phyloP scores from a whole-genome alignment of 1,140 invertebrate species.

The Drosophila arawakana region DNA sequence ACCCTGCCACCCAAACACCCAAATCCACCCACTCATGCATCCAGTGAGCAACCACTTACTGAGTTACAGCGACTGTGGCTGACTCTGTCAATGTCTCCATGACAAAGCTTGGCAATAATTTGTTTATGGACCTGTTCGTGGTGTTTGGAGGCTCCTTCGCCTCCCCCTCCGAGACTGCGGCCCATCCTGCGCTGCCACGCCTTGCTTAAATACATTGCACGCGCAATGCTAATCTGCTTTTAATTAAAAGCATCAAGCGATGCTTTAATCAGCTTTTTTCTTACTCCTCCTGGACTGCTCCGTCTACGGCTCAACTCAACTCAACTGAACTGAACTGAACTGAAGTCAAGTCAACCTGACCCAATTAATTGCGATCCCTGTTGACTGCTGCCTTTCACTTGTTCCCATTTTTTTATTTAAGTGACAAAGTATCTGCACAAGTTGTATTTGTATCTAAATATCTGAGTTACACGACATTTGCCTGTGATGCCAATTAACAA shows the following conservation, averaged over 20 bases:
- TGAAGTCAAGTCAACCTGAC: background rate
- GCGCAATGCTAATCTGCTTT: slow-evolving; percentile 79
- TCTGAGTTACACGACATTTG: background rate
- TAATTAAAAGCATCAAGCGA: slow-evolving; percentile 73
- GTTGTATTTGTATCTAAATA: slow-evolving; percentile 34
- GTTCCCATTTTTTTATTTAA: slow-evolving; percentile 33
- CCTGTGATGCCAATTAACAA: too few relatives aligned
- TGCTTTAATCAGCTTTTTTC: slow-evolving; percentile 69
- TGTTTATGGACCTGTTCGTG: slow-evolving; percentile 36
- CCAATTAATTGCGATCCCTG: slow-evolving; percentile 42
- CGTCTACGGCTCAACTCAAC: too few relatives aligned
- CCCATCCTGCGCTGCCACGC: too few relatives aligned
- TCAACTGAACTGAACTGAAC: too few relatives aligned
- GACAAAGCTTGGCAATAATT: slow-evolving; percentile 61
- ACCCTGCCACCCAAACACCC: too few relatives aligned
- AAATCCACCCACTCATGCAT: background rate
- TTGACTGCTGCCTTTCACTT: slow-evolving; percentile 33
- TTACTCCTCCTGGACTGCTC: background rate
- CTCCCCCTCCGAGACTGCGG: too few relatives aligned
- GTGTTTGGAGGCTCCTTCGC: background rate
- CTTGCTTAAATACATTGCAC: slow-evolving; percentile 56
- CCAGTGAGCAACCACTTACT: slow-evolving; percentile 1
- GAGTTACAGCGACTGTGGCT: slow-evolving; percentile 12
- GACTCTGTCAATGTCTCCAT: slow-evolving; percentile 71
- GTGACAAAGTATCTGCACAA: slow-evolving; percentile 18